Evolutionary conservation across 2,888 invertebrate species (phyloP).

Genomic region (Camponotus fellah): DNA sequence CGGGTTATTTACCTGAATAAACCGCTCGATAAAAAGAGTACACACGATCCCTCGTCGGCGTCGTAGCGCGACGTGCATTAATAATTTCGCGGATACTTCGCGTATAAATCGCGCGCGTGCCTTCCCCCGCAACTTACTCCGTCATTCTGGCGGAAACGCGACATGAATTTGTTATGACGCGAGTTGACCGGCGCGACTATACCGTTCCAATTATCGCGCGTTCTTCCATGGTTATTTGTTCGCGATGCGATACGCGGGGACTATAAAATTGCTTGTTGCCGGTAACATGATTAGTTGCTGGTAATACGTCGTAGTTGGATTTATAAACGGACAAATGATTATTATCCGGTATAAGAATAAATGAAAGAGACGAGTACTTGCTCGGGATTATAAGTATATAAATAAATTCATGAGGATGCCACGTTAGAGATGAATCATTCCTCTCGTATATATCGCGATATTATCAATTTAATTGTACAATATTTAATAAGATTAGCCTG

Average conservation of each 20-base stretch:
- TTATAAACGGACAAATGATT: constrained; percentile 6
- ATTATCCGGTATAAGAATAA: background rate
- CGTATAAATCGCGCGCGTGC: constrained; percentile 57
- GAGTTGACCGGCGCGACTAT: constrained; percentile 58
- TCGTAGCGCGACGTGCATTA: constrained; percentile 59
- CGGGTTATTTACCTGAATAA: constrained; percentile 71
- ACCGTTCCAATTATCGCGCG: constrained; percentile 59
- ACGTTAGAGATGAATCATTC: constrained; percentile 19
- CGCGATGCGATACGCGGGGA: constrained; percentile 36
- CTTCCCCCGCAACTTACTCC: constrained; percentile 52
- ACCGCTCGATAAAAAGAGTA: constrained; percentile 64
- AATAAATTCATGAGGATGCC: background rate
- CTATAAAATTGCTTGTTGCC: constrained; percentile 52
- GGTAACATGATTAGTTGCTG: constrained; percentile 46
- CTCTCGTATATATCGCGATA: background rate
- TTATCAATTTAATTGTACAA: background rate
- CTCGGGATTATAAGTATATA: constrained; percentile 1
- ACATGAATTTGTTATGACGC: constrained; percentile 60
- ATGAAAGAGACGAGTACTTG: background rate
- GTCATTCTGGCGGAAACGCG: constrained; percentile 52
- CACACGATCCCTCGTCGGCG: constrained; percentile 29
- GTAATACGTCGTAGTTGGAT: constrained; percentile 39
- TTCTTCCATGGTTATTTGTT: constrained; percentile 52
- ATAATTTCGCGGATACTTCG: constrained; percentile 64
- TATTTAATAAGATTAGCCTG: constrained; percentile 22